These are phyloP conservation scores for Trichogramma evanescens DNA, from an alignment of 2,888 invertebrate genomes.

Conservation along the genomic window DNA sequence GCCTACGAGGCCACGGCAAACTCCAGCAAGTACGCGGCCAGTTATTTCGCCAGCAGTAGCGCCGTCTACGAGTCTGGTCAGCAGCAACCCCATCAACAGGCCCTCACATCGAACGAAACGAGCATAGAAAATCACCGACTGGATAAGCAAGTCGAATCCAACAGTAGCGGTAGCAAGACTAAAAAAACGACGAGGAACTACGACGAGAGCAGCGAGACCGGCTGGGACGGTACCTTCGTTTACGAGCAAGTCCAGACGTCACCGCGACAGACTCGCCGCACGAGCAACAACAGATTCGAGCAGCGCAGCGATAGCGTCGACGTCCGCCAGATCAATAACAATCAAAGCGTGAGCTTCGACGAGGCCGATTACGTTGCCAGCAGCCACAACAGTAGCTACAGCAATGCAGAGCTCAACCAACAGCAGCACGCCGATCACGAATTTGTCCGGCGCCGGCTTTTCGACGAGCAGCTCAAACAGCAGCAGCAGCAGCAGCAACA, in stretches of 20 bases:
- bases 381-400: slow-evolving; percentile 3
- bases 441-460: not conserved
- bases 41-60: not conserved
- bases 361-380: slow-evolving; percentile 12
- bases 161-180: not conserved
- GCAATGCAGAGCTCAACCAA: not conserved
- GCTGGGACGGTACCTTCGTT: slow-evolving; percentile 55
- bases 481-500: not conserved
- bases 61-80: not conserved
- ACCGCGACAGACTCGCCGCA: slow-evolving; percentile 12
- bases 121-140: not conserved
- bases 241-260: slow-evolving; percentile 40
- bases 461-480: not conserved
- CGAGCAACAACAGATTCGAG: slow-evolving; percentile 14
- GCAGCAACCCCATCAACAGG: not conserved
- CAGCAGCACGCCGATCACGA: not conserved
- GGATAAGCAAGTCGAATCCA: not conserved
- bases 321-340: slow-evolving; percentile 31
- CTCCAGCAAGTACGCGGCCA: not conserved
- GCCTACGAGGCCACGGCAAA: not conserved
- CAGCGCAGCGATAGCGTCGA: slow-evolving; percentile 28
- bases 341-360: not conserved
- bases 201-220: slow-evolving; percentile 34
- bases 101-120: too few species aligned
- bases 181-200: slow-evolving; percentile 13